Percentiles rank a stretch among this genome's conserved stretches.
Evolutionary conservation across 2,113 vertebrate genomes (phyloP).

Genomic region (Stomatorhinus ivindoensis): DNA sequence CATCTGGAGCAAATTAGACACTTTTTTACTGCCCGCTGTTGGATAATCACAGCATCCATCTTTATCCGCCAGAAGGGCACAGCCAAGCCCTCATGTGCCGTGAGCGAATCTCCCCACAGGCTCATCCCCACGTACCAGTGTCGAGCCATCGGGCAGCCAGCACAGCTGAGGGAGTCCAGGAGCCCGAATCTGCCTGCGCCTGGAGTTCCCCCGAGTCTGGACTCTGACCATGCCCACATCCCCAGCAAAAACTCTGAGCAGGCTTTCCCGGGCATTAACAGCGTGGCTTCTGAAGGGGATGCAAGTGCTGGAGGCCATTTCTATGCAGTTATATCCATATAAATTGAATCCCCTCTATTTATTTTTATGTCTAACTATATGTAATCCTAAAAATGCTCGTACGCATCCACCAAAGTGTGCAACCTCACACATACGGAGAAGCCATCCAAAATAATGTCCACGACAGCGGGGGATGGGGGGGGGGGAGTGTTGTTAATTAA

Average conservation of each 20-base stretch:
- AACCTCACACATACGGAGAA: not conserved
- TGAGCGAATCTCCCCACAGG: not conserved
- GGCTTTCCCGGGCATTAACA: not conserved
- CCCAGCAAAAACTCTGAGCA: too few species aligned
- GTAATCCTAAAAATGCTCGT: not conserved
- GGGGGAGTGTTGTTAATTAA: not conserved
- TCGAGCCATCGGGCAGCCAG: not conserved
- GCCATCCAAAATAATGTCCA: not conserved
- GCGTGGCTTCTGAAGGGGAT: not conserved
- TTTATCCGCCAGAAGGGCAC: slow-evolving; percentile 26
- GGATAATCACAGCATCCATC: slow-evolving; percentile 36
- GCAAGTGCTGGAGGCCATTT: not conserved
- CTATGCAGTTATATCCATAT: not conserved
- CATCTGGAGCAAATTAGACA: slow-evolving; percentile 42
- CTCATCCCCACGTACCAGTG: not conserved
- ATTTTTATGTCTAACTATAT: not conserved
- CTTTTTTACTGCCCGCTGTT: slow-evolving; percentile 21
- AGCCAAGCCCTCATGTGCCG: not conserved
- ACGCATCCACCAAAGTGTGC: not conserved
- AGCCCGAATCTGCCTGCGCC: not conserved
- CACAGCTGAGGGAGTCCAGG: not conserved
- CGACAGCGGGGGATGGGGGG: too few species aligned
- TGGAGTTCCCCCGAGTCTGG: not conserved
- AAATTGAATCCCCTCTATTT: not conserved
- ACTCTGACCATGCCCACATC: not conserved